These are phyloP conservation scores for Stigmatopora argus DNA, from an alignment of 2,113 vertebrate genomes.

Conservation along the genomic window DNA sequence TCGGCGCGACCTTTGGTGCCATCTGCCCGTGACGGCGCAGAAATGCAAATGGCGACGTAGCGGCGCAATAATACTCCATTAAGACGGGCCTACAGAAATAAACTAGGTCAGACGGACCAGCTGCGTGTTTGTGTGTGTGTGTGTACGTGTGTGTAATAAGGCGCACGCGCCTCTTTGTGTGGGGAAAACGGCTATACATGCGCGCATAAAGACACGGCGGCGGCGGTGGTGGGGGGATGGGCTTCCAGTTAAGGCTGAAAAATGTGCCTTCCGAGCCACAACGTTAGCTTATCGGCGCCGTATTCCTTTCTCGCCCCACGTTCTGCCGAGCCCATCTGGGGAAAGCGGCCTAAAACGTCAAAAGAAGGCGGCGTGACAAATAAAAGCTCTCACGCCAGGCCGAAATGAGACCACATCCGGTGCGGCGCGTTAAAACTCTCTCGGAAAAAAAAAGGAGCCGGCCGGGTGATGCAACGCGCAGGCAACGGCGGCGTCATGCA, in stretches of 20 bases:
- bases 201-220: slow-evolving; percentile 12
- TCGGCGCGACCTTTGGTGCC: slow-evolving; percentile 69
- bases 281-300: slow-evolving; percentile 17
- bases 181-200: slow-evolving; percentile 48
- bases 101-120: slow-evolving; percentile 71
- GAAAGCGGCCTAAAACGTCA: not conserved
- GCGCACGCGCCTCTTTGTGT: slow-evolving; percentile 65
- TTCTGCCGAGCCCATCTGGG: not conserved
- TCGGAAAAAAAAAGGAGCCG: slow-evolving; percentile 56
- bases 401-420: slow-evolving; percentile 63
- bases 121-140: slow-evolving; percentile 56
- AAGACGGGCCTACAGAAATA: slow-evolving; percentile 61
- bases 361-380: slow-evolving; percentile 51
- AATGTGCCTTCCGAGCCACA: slow-evolving; percentile 28
- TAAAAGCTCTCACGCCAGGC: slow-evolving; percentile 57
- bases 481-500: slow-evolving; percentile 68
- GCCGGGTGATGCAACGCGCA: slow-evolving; percentile 66
- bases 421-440: slow-evolving; percentile 54
- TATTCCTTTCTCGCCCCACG: not conserved
- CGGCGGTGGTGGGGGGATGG: slow-evolving; percentile 34
- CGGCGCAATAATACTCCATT: slow-evolving; percentile 59
- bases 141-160: slow-evolving; percentile 46
- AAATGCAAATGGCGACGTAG: slow-evolving; percentile 65
- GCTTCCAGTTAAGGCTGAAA: slow-evolving; percentile 42
- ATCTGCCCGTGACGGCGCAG: slow-evolving; percentile 71